These are phyloP conservation scores for Ceyx melanurus DNA, from an alignment of 2,113 vertebrate genomes.

Conservation along the genomic window DNA sequence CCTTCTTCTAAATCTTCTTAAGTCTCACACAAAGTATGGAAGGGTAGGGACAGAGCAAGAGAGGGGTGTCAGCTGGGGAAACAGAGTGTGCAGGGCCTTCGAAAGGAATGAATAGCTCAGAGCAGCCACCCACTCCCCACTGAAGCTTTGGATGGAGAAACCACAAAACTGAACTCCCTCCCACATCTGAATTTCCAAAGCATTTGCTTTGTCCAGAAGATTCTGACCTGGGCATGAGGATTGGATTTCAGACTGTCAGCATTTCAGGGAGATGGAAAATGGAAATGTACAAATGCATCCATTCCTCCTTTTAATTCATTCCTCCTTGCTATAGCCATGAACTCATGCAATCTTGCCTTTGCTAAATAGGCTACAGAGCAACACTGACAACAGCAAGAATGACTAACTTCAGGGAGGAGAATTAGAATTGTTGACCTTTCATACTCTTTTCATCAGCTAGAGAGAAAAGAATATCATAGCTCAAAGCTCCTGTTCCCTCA, in stretches of 20 bases:
- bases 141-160: not conserved
- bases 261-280: not conserved
- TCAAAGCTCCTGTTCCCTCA: slow-evolving; percentile 23
- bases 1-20: not conserved
- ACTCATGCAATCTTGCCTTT: not conserved
- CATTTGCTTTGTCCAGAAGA: not conserved
- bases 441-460: slow-evolving; percentile 45
- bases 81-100: not conserved
- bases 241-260: not conserved
- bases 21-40: fast-evolving
- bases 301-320: not conserved
- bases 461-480: slow-evolving; percentile 31
- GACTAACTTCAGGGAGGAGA: slow-evolving; percentile 10
- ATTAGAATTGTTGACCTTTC: slow-evolving; percentile 51
- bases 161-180: not conserved
- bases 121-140: not conserved
- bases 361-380: not conserved
- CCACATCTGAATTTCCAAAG: not conserved
- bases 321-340: not conserved
- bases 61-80: not conserved
- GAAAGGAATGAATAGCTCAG: not conserved
- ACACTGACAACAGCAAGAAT: not conserved
- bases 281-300: not conserved
- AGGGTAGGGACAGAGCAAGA: not conserved
- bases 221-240: not conserved